A percentile compares a stretch with the other conserved stretches of the same genome.
Conservation (phyloP, 2,113 vertebrate genomes). For the Thymallus thymallus region DNA sequence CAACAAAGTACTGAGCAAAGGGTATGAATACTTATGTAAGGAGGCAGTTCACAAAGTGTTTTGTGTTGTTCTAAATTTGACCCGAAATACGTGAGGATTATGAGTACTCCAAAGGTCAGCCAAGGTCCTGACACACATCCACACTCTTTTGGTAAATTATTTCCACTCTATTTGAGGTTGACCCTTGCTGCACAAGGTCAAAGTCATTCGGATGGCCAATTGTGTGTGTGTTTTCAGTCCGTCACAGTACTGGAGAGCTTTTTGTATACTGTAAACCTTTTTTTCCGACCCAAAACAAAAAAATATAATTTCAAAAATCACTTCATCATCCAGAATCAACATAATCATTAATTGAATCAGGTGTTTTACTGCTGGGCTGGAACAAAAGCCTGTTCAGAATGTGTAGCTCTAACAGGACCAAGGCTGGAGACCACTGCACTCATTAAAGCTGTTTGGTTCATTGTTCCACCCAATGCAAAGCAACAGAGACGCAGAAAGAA, state of each 20-base stretch:
- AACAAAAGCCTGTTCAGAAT: not conserved
- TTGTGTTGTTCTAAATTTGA: constrained; percentile 32
- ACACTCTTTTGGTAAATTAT: not conserved
- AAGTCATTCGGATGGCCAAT: not conserved
- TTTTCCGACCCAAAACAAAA: not conserved
- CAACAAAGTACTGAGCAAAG: too few relatives aligned
- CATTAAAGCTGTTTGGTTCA: constrained; percentile 8
- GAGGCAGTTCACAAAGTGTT: constrained; percentile 25
- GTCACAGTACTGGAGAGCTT: not conserved
- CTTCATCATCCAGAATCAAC: not conserved
- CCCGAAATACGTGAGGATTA: constrained; percentile 2
- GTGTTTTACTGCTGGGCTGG: not conserved
- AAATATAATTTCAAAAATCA: not conserved
- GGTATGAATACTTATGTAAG: too few relatives aligned
- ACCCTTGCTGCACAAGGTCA: not conserved
- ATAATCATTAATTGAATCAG: too few relatives aligned
- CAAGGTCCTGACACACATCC: constrained; percentile 7
- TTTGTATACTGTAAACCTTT: not conserved
- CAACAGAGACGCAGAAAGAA: constrained; percentile 8
- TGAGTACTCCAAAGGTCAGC: not conserved
- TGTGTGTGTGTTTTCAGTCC: not conserved
- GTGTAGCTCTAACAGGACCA: not conserved
- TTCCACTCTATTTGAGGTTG: constrained; percentile 3
- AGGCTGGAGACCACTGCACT: not conserved
- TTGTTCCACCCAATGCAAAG: constrained; percentile 14